Base-by-base conservation (phyloP, 35 echinoderm and acorn worm species). In the Ophioderma brevispina region DNA sequence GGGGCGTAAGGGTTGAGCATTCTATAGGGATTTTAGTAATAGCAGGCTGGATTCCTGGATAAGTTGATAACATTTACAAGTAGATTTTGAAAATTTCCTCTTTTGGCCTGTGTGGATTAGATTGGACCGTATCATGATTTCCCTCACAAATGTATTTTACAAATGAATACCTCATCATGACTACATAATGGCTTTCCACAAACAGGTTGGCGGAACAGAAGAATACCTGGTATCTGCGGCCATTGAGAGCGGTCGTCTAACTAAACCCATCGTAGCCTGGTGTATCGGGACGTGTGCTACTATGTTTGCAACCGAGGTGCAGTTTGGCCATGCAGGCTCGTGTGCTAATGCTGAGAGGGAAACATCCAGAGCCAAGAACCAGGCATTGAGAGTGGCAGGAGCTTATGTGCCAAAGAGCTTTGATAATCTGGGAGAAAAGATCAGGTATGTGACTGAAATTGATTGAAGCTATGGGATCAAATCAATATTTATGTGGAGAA, bases 261-360 rank as follows among this genome's bases (percentile, higher is more conserved):
- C 52, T 31, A 98, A 98, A 40, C 96, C 96, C 0, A 46, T 98
- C 34, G 96, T 98, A 32, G 92, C 96, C 15, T 98, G 96, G 96
- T 98, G 96, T 70, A 98, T 98, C 25, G 96, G 96, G 33, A 98
- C 96, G 10, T 98, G 96, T 79, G 89, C 96, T 17, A 92, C 92
- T 0, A 98, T 98, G 96, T 98, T 98, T 81, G 35, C 96, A 0
- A 94, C 96, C 10, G 96, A 98, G 83, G 96, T 98, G 36, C 96
- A 98, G 87, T 98, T 98, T 92, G 96, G 96, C 21, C 96, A 98
- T 85, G 96, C 96, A 11, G 96, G 96, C 21, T 93, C 96, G 0
- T 98, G 96, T 83, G 96, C 96, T 31, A 94, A 98, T 79, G 96
- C 84, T 37, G 96, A 98, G 81, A 92, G 81, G 18, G 96, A 98